Conservation (phyloP, 2,888 invertebrate genomes). For the Thelaira solivaga region DNA sequence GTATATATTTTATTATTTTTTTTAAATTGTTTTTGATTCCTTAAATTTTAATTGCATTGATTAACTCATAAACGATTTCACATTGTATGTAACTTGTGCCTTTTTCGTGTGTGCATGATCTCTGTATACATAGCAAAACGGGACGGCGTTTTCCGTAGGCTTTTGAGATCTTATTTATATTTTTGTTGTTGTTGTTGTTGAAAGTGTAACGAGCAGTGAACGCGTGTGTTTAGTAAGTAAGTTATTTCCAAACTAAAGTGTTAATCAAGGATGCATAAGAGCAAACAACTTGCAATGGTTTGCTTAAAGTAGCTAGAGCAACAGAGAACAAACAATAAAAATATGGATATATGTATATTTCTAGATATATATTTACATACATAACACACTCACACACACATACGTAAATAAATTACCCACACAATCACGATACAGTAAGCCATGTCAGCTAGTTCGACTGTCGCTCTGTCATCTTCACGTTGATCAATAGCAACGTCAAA, state of each 20-base stretch:
- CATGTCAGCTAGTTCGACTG: slow-evolving; percentile 14
- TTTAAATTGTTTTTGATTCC: not conserved
- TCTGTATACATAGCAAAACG: not conserved
- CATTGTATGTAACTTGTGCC: slow-evolving; percentile 1
- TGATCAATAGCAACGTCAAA: slow-evolving; percentile 50
- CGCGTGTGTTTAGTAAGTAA: slow-evolving; percentile 49
- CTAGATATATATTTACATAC: not conserved
- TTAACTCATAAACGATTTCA: slow-evolving; percentile 11
- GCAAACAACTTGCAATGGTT: slow-evolving; percentile 61
- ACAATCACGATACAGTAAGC: slow-evolving; percentile 10
- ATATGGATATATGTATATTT: not conserved
- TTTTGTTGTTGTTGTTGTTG: not conserved
- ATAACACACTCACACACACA: not conserved
- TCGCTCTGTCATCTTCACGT: slow-evolving; percentile 13
- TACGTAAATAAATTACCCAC: slow-evolving; percentile 19
- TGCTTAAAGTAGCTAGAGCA: slow-evolving; percentile 61
- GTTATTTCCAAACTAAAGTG: slow-evolving; percentile 58
- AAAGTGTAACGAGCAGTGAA: slow-evolving; percentile 34
- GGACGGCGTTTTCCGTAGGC: not conserved
- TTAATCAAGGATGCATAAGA: slow-evolving; percentile 60
- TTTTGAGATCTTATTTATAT: too few relatives aligned
- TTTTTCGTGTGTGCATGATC: slow-evolving; percentile 8
- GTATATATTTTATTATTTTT: not conserved
- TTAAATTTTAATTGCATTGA: not conserved
- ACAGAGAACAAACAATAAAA: slow-evolving; percentile 56